A percentile compares a stretch with the other conserved stretches of the same genome.
These are phyloP conservation scores for Belgica antarctica DNA, from an alignment of 2,888 invertebrate genomes.

Conservation along the genomic window DNA sequence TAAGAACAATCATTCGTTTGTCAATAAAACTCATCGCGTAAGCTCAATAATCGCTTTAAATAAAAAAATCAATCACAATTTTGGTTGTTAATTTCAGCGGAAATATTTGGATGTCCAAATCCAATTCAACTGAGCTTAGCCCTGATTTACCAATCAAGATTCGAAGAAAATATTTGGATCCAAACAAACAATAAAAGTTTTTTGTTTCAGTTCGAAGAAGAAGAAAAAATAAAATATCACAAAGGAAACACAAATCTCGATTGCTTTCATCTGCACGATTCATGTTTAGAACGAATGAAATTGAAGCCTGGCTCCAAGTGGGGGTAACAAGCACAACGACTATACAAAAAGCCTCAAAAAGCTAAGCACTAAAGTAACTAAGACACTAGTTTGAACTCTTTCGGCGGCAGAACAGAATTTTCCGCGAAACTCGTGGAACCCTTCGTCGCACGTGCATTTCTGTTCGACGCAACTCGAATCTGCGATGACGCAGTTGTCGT, in stretches of 20 bases:
- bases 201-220: too few species aligned
- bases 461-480: constrained; percentile 45
- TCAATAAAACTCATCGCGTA: too few species aligned
- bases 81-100: too few species aligned
- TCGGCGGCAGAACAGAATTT: constrained; percentile 37
- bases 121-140: too few species aligned
- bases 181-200: too few species aligned
- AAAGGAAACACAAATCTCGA: not conserved
- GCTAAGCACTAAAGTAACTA: constrained; percentile 17
- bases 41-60: too few species aligned
- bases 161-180: too few species aligned
- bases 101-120: too few species aligned
- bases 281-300: not conserved
- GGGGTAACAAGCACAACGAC: not conserved
- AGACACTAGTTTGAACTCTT: constrained; percentile 35
- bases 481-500: constrained; percentile 46
- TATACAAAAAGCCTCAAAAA: constrained; percentile 24
- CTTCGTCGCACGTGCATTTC: constrained; percentile 45
- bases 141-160: too few species aligned
- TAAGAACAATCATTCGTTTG: too few species aligned
- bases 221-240: too few species aligned
- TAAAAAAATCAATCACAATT: too few species aligned
- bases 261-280: not conserved
- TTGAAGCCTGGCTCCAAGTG: constrained; percentile 18
- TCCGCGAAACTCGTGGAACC: constrained; percentile 36